These are phyloP conservation scores for Melospiza georgiana DNA, from an alignment of 2,113 vertebrate species.

Conservation along the genomic window DNA sequence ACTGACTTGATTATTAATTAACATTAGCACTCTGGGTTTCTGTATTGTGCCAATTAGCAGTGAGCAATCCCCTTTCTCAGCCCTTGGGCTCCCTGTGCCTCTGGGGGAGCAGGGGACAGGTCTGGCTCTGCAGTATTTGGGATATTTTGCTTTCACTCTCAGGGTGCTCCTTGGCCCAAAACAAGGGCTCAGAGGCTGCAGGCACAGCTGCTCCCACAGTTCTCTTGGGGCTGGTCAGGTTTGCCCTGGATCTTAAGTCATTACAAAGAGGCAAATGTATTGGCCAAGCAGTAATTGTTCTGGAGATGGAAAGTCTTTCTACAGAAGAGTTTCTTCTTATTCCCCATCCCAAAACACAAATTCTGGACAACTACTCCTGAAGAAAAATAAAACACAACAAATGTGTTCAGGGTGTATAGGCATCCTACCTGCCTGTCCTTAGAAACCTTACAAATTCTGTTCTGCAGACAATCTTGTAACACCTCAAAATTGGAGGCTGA, in stretches of 20 bases:
- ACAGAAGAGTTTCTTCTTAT: neutral
- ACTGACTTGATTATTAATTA: neutral
- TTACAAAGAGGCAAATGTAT: neutral
- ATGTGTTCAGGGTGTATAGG: neutral
- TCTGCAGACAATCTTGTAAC: neutral
- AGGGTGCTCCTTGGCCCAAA: neutral
- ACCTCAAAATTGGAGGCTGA: neutral
- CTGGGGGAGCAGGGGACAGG: neutral
- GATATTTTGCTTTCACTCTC: neutral
- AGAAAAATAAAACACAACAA: fast-evolving
- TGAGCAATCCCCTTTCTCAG: neutral
- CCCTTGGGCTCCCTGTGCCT: neutral
- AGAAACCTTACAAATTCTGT: neutral
- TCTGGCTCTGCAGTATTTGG: neutral
- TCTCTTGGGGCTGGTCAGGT: neutral
- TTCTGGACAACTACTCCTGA: neutral
- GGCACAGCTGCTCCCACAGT: neutral
- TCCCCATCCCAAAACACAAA: neutral
- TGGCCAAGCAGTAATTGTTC: neutral
- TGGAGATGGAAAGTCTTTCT: neutral
- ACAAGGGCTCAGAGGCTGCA: fast-evolving
- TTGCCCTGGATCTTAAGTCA: neutral
- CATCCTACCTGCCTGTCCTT: neutral
- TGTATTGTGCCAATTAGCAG: neutral
- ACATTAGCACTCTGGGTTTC: neutral